Evolutionary conservation across 2,797 vertebrate species (phyloP).

Genomic region (Sebastes variabilis): DNA sequence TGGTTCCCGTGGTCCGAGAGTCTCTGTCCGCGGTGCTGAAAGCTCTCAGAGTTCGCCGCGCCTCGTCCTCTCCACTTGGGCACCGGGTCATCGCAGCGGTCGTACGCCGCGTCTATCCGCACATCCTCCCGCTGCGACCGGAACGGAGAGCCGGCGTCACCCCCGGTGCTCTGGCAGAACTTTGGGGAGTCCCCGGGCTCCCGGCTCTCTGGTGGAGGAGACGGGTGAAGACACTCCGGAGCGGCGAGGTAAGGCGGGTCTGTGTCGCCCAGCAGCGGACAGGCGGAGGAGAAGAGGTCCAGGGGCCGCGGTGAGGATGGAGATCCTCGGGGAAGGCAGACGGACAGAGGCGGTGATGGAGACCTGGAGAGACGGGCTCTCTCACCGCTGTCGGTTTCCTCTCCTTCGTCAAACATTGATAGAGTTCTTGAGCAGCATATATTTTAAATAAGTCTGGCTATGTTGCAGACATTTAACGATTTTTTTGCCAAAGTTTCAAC

Average conservation of each 20-base stretch:
- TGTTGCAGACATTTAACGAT: constrained; percentile 32
- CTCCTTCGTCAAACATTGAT: constrained; percentile 80
- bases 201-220: constrained; percentile 30
- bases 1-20: constrained; percentile 64
- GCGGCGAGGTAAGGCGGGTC: constrained; percentile 69
- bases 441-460: constrained; percentile 24
- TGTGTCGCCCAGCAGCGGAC: constrained; percentile 68
- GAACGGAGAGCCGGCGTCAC: constrained; percentile 55
- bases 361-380: constrained; percentile 65
- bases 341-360: constrained; percentile 62
- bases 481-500: constrained; percentile 63
- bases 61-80: constrained; percentile 71
- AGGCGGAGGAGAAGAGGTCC: constrained; percentile 74
- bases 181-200: constrained; percentile 62
- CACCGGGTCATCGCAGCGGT: constrained; percentile 58
- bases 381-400: constrained; percentile 70
- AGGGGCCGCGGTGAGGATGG: constrained; percentile 66
- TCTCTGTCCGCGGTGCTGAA: constrained; percentile 79
- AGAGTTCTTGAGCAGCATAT: constrained; percentile 45
- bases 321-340: constrained; percentile 64
- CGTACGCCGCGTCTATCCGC: constrained; percentile 44
- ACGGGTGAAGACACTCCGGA: constrained; percentile 56
- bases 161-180: constrained; percentile 57
- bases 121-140: constrained; percentile 45
- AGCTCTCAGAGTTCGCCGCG: constrained; percentile 50